Evolutionary conservation across 2,888 invertebrate genomes (phyloP).

Genomic region (Mythimna ferrago): DNA sequence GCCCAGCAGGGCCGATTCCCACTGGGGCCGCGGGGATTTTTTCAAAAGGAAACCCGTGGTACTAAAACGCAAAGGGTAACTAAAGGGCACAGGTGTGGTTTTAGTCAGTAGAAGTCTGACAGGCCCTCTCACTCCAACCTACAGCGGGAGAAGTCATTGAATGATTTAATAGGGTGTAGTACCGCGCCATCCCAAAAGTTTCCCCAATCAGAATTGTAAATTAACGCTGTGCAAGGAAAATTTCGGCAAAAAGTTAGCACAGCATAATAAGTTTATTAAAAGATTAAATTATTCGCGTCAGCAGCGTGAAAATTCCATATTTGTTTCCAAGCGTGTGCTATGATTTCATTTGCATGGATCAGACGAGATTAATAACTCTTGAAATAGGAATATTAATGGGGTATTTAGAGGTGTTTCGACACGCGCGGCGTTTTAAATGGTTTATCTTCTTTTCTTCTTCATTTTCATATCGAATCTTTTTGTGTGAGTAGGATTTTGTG

Average conservation of each 20-base stretch:
- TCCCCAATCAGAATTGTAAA: not conserved
- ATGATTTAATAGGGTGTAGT: too few species aligned
- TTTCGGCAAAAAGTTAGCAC: conserved; percentile 1
- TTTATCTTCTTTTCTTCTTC: conserved; percentile 1
- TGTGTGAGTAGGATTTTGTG: conserved; percentile 23
- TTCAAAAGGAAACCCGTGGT: too few species aligned
- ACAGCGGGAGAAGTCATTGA: too few species aligned
- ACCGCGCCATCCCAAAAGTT: not conserved
- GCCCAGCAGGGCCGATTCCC: too few species aligned
- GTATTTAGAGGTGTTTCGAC: conserved; percentile 9
- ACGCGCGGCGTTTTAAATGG: conserved; percentile 11
- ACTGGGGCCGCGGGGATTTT: too few species aligned
- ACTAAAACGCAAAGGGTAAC: too few species aligned
- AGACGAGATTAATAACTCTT: conserved; percentile 39
- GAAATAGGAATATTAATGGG: conserved; percentile 45
- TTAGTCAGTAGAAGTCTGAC: not conserved
- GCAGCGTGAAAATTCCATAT: conserved; percentile 30
- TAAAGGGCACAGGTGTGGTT: too few species aligned
- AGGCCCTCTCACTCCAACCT: too few species aligned
- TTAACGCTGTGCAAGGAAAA: not conserved
- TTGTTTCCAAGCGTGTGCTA: conserved; percentile 23
- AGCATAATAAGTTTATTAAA: conserved; percentile 19
- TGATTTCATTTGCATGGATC: conserved; percentile 50
- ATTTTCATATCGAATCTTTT: conserved; percentile 33
- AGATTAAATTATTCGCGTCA: conserved; percentile 17